Evolutionary conservation across 2,113 vertebrate genomes (phyloP), one percentile per base, ranked within the genome.

Genomic region (Aegotheles bennettii): DNA sequence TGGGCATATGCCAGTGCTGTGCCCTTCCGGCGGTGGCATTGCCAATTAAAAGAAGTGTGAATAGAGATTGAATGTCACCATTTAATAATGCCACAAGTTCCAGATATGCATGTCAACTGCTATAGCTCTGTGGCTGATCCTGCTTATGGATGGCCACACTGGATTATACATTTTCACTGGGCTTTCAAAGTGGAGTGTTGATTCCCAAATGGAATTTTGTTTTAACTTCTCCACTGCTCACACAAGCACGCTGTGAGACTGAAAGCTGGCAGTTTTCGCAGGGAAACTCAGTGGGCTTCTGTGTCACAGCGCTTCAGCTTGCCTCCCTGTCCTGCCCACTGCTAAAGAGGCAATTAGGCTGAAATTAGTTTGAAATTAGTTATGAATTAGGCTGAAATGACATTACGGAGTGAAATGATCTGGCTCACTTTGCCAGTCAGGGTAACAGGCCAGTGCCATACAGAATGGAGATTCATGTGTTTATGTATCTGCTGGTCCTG

Each of bases 61-160:
- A 24, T 11, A 45, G 74, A 61, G 54, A 3, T 43, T 2, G 4
- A 61, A 56, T 23, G 21, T 23, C 31, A 36, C 9, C 5, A 3
- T 28, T 25, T n/a, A 43, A 15, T 33, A 5, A 19, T 4, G 8
- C 36, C 76, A 31, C 7, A 31, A 71, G 56, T 36, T 73, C 9
- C 57, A 17, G 16, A 7, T 17, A 13, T 0, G 0, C 0, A 0
- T 6, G 50, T 51, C 3, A 9, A 4, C 36, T 40, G 13, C 45
- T 64, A 59, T 12, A 36, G 21, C 3, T 64, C 21, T 65, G 31
- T 21, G 36, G 31, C 59, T 76, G 24, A n/a, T 9, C 19, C 45
- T 24, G 16, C 19, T 57, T 40, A 2, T 4, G 6, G 24, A 6
- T 26, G 10, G 14, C 61, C 68, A 33, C 29, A 16, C n/a, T n/a